These are phyloP conservation scores for Heliconius charithonia DNA, from an alignment of 2,888 invertebrate species.

Conservation along the genomic window DNA sequence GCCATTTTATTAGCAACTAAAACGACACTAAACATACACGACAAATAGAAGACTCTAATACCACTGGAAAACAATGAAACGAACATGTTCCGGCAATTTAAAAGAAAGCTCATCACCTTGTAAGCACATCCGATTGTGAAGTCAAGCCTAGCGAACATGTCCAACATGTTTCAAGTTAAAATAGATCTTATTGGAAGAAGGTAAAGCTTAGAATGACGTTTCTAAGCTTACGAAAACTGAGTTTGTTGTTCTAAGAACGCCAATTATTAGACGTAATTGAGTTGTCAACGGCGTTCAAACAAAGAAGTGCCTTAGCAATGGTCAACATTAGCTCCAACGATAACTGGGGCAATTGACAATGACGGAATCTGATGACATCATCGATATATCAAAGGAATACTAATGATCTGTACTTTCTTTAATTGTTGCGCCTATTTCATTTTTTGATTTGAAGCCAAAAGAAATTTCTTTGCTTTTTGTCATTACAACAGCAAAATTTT, in stretches of 20 bases:
- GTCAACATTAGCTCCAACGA: slow-evolving; percentile 52
- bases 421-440: background rate
- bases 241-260: slow-evolving; percentile 39
- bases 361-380: slow-evolving; percentile 60
- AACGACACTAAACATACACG: background rate
- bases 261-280: slow-evolving; percentile 38
- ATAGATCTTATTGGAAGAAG: background rate
- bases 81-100: slow-evolving; percentile 31
- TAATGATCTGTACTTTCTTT: slow-evolving; percentile 37
- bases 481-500: background rate
- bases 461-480: background rate
- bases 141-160: slow-evolving; percentile 27
- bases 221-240: background rate
- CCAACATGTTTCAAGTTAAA: background rate
- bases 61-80: slow-evolving; percentile 11
- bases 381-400: slow-evolving; percentile 36
- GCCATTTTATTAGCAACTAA: slow-evolving; percentile 14
- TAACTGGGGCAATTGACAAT: slow-evolving; percentile 71
- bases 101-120: slow-evolving; percentile 33
- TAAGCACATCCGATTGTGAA: slow-evolving; percentile 21
- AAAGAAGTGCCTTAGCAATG: slow-evolving; percentile 52
- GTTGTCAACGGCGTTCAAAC: slow-evolving; percentile 41
- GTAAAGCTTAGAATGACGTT: slow-evolving; percentile 12
- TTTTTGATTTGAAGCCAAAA: background rate
- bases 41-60: slow-evolving; percentile 7